Base-by-base conservation (phyloP, 2,888 invertebrate genomes). In the Leptura quadrifasciata region DNA sequence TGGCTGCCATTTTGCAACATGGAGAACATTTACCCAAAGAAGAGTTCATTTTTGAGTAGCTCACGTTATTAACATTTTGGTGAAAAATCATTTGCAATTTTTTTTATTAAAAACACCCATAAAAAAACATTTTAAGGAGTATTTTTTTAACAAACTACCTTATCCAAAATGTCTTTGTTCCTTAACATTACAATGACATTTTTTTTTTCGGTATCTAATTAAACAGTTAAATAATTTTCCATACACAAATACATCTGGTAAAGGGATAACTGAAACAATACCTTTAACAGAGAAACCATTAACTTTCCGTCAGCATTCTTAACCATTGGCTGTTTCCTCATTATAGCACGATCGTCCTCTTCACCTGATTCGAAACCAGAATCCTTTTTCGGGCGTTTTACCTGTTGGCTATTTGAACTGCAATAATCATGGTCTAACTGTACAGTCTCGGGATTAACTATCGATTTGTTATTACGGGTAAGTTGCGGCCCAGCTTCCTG, bases 391-490 rank as follows among this genome's bases (percentile, higher is more conserved):
- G 82, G 83, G 63, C 80, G 60, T 75, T 84, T 84, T 4, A 83
- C 79, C 63, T 84, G 83, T 2, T 80, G 31, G 15, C 70, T 58
- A 47, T 20, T 75, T 60, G 18, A 79, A 20, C 82, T 85, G 81
- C 92, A 92, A 82, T 93, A 93, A 86, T 92, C 92, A 83, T 93
- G 93, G 85, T 93, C 93, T 76, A 91, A 84, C 54, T 90, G 90
- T 9, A 91, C 77, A 17, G 71, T 73, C n/a, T 79, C 76, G 21
- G 75, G 15, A 2, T 3, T 17, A n/a, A 20, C 18, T 27, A 47
- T 71, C 70, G n/a, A 35, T 57, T 15, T 18, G 24, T 27, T 75
- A 58, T 72, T 77, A 20, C 15, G 69, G 17, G 21, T 15, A 3
- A 17, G 17, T 17, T 31, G 68, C 10, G 12, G 9, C 4, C 55